Evolutionary conservation across 2,797 vertebrate species (phyloP).

Genomic region (Poecile montanus): DNA sequence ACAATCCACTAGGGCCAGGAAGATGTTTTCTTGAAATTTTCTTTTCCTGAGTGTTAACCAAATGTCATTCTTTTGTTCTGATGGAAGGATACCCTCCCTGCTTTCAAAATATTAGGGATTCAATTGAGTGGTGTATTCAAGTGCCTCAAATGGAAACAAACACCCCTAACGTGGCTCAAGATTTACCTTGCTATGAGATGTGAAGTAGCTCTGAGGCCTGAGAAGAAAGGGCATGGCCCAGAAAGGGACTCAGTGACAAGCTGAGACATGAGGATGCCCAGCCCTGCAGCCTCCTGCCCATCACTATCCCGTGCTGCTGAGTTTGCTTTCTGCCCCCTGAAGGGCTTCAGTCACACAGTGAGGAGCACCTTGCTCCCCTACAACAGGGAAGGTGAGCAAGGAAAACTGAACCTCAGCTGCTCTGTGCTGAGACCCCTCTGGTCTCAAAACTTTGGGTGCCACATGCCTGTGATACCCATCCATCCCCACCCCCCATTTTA

Average conservation of each 20-base stretch:
- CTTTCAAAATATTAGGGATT: background rate
- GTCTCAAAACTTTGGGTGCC: background rate
- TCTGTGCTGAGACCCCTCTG: background rate
- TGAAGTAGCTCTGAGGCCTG: background rate
- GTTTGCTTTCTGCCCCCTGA: background rate
- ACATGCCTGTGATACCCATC: rapidly evolving
- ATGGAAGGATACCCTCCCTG: background rate
- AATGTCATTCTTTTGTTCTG: background rate
- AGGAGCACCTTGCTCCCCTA: rapidly evolving
- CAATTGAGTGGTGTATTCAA: background rate
- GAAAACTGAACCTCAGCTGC: background rate
- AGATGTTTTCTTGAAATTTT: background rate
- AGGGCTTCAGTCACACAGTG: rapidly evolving
- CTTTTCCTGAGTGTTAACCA: background rate
- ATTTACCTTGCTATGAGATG: background rate
- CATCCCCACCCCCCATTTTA: background rate
- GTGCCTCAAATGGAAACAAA: background rate
- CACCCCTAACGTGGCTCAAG: background rate
- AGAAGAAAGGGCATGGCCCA: background rate
- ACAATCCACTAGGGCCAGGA: background rate
- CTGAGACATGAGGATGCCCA: background rate
- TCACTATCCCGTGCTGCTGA: rapidly evolving
- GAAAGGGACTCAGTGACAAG: background rate
- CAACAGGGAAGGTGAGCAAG: rapidly evolving
- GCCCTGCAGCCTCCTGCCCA: background rate